Evolutionary conservation across 2,797 vertebrate species (phyloP).

Genomic region (Pangasius djambal): DNA sequence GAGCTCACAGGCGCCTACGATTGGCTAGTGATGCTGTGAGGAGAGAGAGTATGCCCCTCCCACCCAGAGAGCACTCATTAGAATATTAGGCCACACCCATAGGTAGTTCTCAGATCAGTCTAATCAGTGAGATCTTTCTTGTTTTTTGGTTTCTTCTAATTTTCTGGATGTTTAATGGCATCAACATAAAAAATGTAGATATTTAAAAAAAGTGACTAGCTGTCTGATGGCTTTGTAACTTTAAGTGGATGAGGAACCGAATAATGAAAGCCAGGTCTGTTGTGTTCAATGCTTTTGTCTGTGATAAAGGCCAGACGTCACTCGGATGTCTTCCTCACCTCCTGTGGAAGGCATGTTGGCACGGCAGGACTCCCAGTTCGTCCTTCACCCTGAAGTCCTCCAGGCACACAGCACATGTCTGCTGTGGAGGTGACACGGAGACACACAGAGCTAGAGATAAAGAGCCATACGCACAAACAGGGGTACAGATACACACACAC

Average conservation of each 20-base stretch:
- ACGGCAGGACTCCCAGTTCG: conserved; percentile 89
- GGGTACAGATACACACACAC: not conserved
- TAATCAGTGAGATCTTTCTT: not conserved
- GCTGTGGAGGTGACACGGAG: conserved; percentile 70
- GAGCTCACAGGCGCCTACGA: not conserved
- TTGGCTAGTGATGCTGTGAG: not conserved
- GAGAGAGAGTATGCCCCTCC: not conserved
- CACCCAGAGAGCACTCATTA: not conserved
- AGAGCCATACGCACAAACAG: not conserved
- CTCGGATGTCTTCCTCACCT: conserved; percentile 75
- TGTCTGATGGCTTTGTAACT: not conserved
- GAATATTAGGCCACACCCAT: not conserved
- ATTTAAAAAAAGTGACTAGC: not conserved
- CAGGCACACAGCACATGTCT: conserved; percentile 91
- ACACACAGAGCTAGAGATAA: conserved; percentile 6
- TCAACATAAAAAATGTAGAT: not conserved
- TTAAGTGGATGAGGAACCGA: not conserved
- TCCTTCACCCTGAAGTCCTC: conserved; percentile 92
- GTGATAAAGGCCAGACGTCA: not conserved
- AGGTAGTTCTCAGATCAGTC: not conserved
- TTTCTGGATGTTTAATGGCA: not conserved
- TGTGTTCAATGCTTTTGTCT: not conserved
- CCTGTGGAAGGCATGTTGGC: conserved; percentile 92
- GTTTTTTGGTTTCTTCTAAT: too few relatives aligned
- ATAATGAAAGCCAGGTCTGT: not conserved